Evolutionary conservation across 2,888 invertebrate genomes (phyloP), one percentile per base, ranked within the genome.

Genomic region (Galerucella calmariensis): DNA sequence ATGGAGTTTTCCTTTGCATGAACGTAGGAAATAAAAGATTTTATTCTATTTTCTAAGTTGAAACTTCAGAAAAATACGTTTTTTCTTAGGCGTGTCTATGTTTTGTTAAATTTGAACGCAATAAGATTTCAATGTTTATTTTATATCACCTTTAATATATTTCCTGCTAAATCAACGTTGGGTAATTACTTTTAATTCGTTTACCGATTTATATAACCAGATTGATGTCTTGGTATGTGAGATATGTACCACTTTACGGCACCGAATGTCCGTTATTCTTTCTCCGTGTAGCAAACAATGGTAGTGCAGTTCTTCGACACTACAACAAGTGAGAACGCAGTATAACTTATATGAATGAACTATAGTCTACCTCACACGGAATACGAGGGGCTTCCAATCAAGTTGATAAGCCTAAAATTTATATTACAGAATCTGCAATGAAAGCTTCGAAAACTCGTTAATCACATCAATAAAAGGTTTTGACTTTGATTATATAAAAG

Each of bases 261-360:
- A 48, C 48, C 20, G 20, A 48, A 53, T n/a, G n/a, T n/a, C 53
- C 53, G 53, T 53, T 53, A 53, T 53, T 53, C 53, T n/a, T 53
- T 14, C 14, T 53, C 53, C 8, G 6, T 53, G 16, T n/a, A 16
- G 14, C 48, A 48, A 14, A 53, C 53, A 53, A 53, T 53, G n/a
- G 53, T n/a, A 4, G 53, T 53, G 53, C 53, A 53, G 53, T 53
- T n/a, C 53, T 53, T 53, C 53, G 53, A n/a, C 53, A 53, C 53
- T 53, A 41, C 35, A 41, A 48, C 48, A 14, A 48, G 48, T 48
- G 48, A 48, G 48, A 48, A 41, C 35, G 48, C 12, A 12, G 11
- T 48, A 48, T 48, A 53, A 53, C 53, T 20, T 20, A 53, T 53
- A 41, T 41, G 48, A 48, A 48, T 48, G 48, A 48, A 48, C 48